phyloP scores from a whole-genome alignment of 2,797 vertebrate genomes.

The Melanitta fusca region DNA sequence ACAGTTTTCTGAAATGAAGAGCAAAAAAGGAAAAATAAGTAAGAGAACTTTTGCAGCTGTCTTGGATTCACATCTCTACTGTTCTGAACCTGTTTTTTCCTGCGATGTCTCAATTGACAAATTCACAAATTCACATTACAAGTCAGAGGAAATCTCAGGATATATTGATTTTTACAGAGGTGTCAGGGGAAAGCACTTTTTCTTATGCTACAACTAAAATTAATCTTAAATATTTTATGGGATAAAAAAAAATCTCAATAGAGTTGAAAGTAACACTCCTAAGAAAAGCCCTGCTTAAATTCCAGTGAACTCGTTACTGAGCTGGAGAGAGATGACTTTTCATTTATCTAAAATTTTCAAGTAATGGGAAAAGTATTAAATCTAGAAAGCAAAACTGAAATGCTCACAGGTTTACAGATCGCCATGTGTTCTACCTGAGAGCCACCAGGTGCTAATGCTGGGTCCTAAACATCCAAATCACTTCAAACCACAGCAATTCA shows the following conservation, averaged over 20 bases:
- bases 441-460: background rate
- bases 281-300: background rate
- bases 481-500: background rate
- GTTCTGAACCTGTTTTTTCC: background rate
- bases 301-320: background rate
- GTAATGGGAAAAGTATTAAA: background rate
- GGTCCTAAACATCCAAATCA: background rate
- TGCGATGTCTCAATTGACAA: background rate
- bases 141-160: constrained; percentile 16
- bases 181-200: background rate
- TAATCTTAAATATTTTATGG: constrained; percentile 26
- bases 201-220: background rate
- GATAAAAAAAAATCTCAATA: background rate
- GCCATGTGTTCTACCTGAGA: background rate
- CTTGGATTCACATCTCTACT: background rate
- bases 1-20: background rate
- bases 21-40: background rate
- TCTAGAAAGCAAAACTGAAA: background rate
- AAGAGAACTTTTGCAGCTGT: background rate
- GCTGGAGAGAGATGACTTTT: background rate
- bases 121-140: background rate
- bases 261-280: background rate
- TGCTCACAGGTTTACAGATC: background rate
- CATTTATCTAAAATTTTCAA: background rate
- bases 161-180: background rate